phyloP scores from a whole-genome alignment of 1,140 invertebrate species.

The Apolygus lucorum region DNA sequence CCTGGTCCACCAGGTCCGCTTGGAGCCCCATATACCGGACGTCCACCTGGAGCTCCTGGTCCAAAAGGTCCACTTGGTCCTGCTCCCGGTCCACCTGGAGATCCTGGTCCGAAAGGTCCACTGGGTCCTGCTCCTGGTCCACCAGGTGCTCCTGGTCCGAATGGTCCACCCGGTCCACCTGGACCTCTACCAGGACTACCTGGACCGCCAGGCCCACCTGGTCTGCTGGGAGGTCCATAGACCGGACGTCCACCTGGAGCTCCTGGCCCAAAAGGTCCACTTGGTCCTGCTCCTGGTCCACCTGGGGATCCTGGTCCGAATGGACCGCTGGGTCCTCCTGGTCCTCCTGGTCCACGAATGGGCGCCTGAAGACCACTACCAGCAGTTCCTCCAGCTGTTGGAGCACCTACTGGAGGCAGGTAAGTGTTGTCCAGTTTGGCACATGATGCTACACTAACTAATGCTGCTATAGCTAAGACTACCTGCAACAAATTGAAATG shows the following conservation, averaged over 20 bases:
- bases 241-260: constrained; percentile 1
- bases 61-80: background rate
- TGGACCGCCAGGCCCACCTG: background rate
- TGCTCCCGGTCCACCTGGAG: background rate
- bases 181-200: too few species aligned
- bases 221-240: background rate
- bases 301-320: constrained; percentile 16
- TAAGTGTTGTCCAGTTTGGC: constrained; percentile 52
- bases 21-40: background rate
- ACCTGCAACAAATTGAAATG: constrained; percentile 24
- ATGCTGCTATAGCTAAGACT: constrained; percentile 12
- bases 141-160: constrained; percentile 1
- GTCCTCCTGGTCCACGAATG: constrained; percentile 16
- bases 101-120: background rate
- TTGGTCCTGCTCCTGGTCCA: background rate
- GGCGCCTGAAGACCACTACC: constrained; percentile 22
- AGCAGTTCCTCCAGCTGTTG: constrained; percentile 24
- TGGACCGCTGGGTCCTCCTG: constrained; percentile 18
- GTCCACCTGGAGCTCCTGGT: constrained; percentile 3
- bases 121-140: background rate
- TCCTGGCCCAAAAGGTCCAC: background rate
- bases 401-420: constrained; percentile 49
- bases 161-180: background rate
- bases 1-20: constrained; percentile 20
- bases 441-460: constrained; percentile 16